phyloP scores from a whole-genome alignment of 2,888 invertebrate species.

The Pristionchus entomophagus region DNA sequence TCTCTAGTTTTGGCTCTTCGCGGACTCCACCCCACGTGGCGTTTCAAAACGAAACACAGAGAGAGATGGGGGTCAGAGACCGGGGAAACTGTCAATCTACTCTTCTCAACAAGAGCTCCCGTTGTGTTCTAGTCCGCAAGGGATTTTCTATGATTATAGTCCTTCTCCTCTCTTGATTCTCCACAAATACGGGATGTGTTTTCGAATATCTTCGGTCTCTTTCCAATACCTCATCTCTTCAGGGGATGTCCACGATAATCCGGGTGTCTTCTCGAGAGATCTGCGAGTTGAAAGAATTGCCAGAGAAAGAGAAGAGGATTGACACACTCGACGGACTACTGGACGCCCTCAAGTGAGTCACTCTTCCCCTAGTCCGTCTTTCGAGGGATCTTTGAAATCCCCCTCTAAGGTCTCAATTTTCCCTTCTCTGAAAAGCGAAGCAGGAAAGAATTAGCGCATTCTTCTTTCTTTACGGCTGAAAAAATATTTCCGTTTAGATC shows the following conservation, averaged over 20 bases:
- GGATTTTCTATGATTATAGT: not conserved
- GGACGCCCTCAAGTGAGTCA: constrained; percentile 2
- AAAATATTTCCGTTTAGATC: not conserved
- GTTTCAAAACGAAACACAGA: not conserved
- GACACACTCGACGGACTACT: constrained; percentile 16
- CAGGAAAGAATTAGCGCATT: too few species aligned
- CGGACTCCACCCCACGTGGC: constrained; percentile 1
- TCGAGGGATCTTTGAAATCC: too few species aligned
- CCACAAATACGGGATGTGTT: not conserved
- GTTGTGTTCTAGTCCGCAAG: not conserved
- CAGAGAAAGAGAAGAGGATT: not conserved
- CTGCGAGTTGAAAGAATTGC: not conserved
- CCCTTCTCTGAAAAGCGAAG: too few species aligned
- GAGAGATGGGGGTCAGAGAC: not conserved
- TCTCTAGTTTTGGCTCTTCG: not conserved
- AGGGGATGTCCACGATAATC: not conserved
- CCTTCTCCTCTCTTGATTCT: not conserved
- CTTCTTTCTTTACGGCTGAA: too few species aligned
- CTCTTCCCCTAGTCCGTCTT: too few species aligned
- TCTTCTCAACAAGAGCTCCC: not conserved
- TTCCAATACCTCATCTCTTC: not conserved
- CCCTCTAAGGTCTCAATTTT: too few species aligned
- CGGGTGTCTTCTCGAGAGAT: constrained; percentile 12
- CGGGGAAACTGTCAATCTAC: not conserved
- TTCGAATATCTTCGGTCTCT: not conserved